Evolutionary conservation across 2,888 invertebrate species (phyloP), one percentile per base, ranked within the genome.

Genomic region (Acronicta alni): DNA sequence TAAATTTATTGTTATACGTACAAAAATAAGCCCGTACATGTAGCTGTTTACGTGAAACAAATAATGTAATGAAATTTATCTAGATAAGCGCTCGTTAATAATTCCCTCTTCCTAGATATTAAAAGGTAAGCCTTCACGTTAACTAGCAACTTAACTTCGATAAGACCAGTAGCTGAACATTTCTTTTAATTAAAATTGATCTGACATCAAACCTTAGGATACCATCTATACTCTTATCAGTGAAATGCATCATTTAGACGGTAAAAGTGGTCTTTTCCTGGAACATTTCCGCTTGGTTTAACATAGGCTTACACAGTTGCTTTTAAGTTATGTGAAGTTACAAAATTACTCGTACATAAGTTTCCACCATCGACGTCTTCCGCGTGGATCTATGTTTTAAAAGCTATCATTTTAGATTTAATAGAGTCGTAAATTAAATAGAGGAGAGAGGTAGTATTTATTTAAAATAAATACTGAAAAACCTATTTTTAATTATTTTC

Each of bases 161-260:
- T 64, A 55, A 57, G n/a, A 59, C 57, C 55, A 68, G 57, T 52
- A 57, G 58, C 30, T 57, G 6, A 64, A 41, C 58, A 54, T 52
- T 58, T 47, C n/a, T 52, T 12, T 41, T 60, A 60, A 72, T 72
- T 69, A 62, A 58, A 63, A 57, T 43, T 37, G 46, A 58, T 56
- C 52, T 57, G 67, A 57, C 53, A 54, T 52, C 30, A 18, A 39
- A 52, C n/a, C 39, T 23, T 37, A 14, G 0, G 57, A 67, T 71
- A 53, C 17, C 10, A 63, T 63, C 59, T 60, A 20, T 67, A 59
- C 44, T 35, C 42, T 32, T 44, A 69, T 57, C 54, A 41, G 42
- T 42, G 20, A 46, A 54, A 41, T 41, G 9, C 42, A 68, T 68
- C 55, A 35, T 57, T 23, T 17, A 14, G 23, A 37, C 17, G n/a